Conservation (phyloP, 2,113 vertebrate genomes). For the Anser brachyrhynchus region DNA sequence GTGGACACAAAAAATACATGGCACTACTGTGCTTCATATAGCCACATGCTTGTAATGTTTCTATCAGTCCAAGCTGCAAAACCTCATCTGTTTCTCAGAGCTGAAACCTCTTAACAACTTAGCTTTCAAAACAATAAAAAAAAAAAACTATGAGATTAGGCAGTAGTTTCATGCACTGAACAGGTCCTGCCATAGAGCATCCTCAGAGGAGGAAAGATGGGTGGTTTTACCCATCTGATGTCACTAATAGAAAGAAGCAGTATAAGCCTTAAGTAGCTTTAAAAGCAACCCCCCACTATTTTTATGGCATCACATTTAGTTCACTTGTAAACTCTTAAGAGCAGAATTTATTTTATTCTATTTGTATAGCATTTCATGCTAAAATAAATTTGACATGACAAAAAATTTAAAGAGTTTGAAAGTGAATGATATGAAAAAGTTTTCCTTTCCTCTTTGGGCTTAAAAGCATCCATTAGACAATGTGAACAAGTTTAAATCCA, state of each 20-base stretch:
- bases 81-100: not conserved
- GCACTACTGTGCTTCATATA: not conserved
- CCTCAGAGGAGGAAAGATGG: not conserved
- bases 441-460: not conserved
- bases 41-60: not conserved
- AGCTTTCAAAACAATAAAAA: not conserved
- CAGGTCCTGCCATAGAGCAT: not conserved
- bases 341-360: not conserved
- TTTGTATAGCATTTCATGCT: not conserved
- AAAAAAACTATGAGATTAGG: not conserved
- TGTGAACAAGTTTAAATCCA: not conserved
- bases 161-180: not conserved
- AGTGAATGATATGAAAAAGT: not conserved
- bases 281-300: not conserved
- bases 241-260: not conserved
- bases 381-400: not conserved
- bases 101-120: not conserved
- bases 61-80: not conserved
- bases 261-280: not conserved
- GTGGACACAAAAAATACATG: not conserved
- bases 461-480: conserved; percentile 7
- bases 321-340: not conserved
- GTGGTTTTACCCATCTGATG: not conserved
- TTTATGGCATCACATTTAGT: not conserved
- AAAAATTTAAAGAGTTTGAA: not conserved